Base-by-base conservation (phyloP, 2,888 invertebrate genomes). In the Nomada fabriciana region DNA sequence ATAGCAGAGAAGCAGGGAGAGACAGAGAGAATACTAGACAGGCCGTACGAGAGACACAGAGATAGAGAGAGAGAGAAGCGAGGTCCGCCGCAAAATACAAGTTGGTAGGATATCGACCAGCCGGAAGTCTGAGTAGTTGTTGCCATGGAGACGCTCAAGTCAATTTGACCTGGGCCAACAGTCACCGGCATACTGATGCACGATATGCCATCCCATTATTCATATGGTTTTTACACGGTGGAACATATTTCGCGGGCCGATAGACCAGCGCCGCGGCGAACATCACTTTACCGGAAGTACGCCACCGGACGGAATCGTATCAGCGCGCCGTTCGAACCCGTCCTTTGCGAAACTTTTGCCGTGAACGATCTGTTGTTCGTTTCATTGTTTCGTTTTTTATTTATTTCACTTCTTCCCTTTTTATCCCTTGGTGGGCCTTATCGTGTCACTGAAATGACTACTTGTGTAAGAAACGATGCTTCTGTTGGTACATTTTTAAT, bases 71-170 rank as follows among this genome's bases (percentile, higher is more conserved):
- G 86, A 76, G 76, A 80, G 84, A 85, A 73, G 88, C 82, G 88
- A 89, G 89, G 89, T 90, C 89, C 89, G 91, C 90, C 90, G 88
- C 90, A 90, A 90, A 91, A 90, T 90, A 91, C 90, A 91, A 92
- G 91, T 92, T 91, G 91, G 91, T 91, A 92, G 94, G 94, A 94
- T 94, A 95, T 94, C 95, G 94, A 95, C 95, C 95, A 92, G 91
- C 91, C 94, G 93, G 93, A 93, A 93, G 93, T 93, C 93, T 93
- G 92, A 93, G 92, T 94, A 94, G 94, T 94, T 94, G 95, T 95
- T 95, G 94, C 94, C 94, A 94, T 93, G 93, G 94, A 94, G 94
- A 95, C 95, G 94, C 94, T 93, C 94, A 91, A 95, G 95, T 95
- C 95, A 95, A 95, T 95, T 95, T 95, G 94, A 94, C 94, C 94